Evolutionary conservation across 2,113 vertebrate genomes (phyloP).

Genomic region (Oryzias woworae): DNA sequence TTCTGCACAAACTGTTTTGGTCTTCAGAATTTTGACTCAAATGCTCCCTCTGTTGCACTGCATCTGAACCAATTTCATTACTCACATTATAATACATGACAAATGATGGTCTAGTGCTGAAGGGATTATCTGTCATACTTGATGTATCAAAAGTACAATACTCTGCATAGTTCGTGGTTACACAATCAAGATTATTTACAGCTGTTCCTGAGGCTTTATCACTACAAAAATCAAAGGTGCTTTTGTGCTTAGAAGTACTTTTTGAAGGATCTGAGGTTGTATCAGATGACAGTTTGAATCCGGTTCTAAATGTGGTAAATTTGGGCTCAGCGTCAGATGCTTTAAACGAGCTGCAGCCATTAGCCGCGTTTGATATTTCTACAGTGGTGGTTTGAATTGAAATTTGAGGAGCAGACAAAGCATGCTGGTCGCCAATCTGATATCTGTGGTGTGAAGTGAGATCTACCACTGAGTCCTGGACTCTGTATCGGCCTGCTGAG

Average conservation of each 20-base stretch:
- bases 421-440: slow-evolving; percentile 82
- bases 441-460: slow-evolving; percentile 80
- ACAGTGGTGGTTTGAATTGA: slow-evolving; percentile 87
- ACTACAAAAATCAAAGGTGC: slow-evolving; percentile 35
- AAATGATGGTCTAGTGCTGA: slow-evolving; percentile 69
- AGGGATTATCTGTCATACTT: slow-evolving; percentile 24
- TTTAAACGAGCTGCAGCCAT: slow-evolving; percentile 82
- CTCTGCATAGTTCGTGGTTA: slow-evolving; percentile 42
- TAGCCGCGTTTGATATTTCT: slow-evolving; percentile 80
- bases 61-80: slow-evolving; percentile 72
- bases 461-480: slow-evolving; percentile 83
- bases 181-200: slow-evolving; percentile 40
- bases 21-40: slow-evolving; percentile 68
- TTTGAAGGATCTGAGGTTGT: slow-evolving; percentile 75
- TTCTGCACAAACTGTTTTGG: slow-evolving; percentile 68
- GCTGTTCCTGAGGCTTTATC: slow-evolving; percentile 45
- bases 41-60: slow-evolving; percentile 73
- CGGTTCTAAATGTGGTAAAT: slow-evolving; percentile 95
- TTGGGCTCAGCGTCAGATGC: slow-evolving; percentile 88
- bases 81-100: slow-evolving; percentile 38
- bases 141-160: slow-evolving; percentile 33
- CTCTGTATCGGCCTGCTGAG: slow-evolving; percentile 94
- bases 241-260: slow-evolving; percentile 27
- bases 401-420: slow-evolving; percentile 81
- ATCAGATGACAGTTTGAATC: slow-evolving; percentile 87